Evolutionary conservation across 2,888 invertebrate genomes (phyloP).

Genomic region (Eristalis arbustorum): DNA sequence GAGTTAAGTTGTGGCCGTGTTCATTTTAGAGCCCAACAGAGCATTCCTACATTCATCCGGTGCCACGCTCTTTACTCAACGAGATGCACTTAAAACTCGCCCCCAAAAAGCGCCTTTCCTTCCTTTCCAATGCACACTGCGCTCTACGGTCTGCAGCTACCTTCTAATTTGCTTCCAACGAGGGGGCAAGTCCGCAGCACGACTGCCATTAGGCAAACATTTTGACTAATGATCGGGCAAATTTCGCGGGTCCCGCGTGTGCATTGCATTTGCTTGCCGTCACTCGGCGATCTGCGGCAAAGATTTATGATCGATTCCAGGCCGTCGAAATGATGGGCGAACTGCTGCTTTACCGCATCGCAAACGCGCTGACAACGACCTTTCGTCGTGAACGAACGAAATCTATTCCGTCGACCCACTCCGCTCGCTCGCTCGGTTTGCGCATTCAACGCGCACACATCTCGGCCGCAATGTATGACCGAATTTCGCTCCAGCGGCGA

Average conservation of each 20-base stretch:
- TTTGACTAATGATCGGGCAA: slow-evolving; percentile 32
- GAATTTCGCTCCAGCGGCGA: slow-evolving; percentile 31
- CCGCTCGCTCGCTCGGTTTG: slow-evolving; percentile 10
- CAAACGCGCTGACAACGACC: background rate
- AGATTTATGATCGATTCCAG: slow-evolving; percentile 3
- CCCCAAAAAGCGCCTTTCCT: no score
- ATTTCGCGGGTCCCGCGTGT: background rate
- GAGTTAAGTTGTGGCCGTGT: no score
- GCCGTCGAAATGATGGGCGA: background rate
- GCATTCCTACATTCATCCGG: background rate
- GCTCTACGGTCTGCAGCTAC: background rate
- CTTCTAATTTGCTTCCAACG: background rate
- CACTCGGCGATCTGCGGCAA: background rate
- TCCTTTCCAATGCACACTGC: background rate
- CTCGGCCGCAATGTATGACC: slow-evolving; percentile 39
- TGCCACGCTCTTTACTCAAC: background rate
- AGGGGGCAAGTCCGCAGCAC: slow-evolving; percentile 25
- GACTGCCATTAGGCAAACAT: slow-evolving; percentile 26
- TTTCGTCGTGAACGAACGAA: background rate
- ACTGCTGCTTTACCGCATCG: background rate
- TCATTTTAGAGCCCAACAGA: no score
- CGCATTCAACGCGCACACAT: slow-evolving; percentile 54
- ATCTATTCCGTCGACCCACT: background rate
- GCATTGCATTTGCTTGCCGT: background rate
- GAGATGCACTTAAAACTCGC: background rate